Evolutionary conservation across 2,113 vertebrate species (phyloP).

Genomic region (Ochotona curzoniae): DNA sequence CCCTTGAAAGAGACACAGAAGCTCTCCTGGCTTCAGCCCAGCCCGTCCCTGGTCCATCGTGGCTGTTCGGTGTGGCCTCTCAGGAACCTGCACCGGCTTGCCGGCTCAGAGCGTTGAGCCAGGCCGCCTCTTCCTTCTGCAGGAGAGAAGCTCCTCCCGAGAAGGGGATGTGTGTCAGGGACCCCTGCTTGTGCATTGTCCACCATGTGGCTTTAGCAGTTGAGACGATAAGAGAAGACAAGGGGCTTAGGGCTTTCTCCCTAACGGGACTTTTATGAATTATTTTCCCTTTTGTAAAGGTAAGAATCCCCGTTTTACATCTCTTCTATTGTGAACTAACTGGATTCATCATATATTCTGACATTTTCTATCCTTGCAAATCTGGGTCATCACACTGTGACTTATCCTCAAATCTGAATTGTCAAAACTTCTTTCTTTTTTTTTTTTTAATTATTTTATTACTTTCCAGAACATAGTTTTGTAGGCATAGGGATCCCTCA

Average conservation of each 20-base stretch:
- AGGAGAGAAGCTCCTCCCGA: too few species aligned
- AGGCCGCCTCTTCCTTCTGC: too few species aligned
- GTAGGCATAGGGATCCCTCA: too few species aligned
- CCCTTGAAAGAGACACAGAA: too few species aligned
- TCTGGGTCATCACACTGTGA: not conserved
- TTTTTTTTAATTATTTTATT: too few species aligned
- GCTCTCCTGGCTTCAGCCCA: too few species aligned
- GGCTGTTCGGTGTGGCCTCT: too few species aligned
- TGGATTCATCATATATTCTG: not conserved
- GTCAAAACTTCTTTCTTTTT: not conserved
- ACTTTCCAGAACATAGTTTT: too few species aligned
- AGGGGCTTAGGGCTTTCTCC: not conserved
- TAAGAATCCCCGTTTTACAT: not conserved
- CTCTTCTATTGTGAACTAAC: slow-evolving; percentile 19
- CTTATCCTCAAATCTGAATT: slow-evolving; percentile 34
- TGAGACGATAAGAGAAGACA: not conserved
- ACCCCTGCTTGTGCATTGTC: not conserved
- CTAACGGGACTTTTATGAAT: slow-evolving; percentile 1
- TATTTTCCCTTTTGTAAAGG: not conserved
- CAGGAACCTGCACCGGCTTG: too few species aligned
- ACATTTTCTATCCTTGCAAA: not conserved
- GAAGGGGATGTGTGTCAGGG: too few species aligned
- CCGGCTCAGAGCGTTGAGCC: too few species aligned
- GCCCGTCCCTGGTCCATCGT: too few species aligned
- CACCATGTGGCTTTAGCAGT: not conserved